Evolutionary conservation across 2,888 invertebrate genomes (phyloP).

Genomic region (Lithophane leautieri): DNA sequence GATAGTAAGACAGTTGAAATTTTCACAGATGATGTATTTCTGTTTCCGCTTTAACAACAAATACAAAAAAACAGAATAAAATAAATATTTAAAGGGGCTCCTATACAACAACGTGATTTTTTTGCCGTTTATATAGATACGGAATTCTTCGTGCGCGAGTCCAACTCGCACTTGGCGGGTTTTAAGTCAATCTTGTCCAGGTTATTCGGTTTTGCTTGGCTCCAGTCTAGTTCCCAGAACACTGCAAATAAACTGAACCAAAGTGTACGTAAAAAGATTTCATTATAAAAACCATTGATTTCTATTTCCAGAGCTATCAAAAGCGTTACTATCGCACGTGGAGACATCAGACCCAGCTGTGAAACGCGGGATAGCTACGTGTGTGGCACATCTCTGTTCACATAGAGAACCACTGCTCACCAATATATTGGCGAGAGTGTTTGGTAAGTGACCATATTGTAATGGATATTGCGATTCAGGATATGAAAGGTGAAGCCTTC

Average conservation of each 20-base stretch:
- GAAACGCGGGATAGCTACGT: constrained; percentile 95
- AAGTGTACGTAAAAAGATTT: not conserved
- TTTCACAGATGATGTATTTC: too few species aligned
- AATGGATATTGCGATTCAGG: not conserved
- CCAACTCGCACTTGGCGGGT: too few species aligned
- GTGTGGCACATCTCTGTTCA: constrained; percentile 95
- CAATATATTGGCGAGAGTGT: constrained; percentile 73
- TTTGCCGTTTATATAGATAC: too few species aligned
- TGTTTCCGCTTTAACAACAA: too few species aligned
- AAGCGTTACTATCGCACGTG: constrained; percentile 92
- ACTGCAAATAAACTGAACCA: not conserved
- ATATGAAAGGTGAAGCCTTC: not conserved
- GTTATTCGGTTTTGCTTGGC: too few species aligned
- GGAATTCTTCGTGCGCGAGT: too few species aligned
- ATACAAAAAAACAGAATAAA: too few species aligned
- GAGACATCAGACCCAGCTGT: constrained; percentile 92
- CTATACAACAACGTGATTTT: too few species aligned
- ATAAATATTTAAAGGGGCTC: too few species aligned
- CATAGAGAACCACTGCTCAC: constrained; percentile 94
- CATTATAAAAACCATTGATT: not conserved
- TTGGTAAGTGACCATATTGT: constrained; percentile 52
- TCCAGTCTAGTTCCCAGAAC: not conserved
- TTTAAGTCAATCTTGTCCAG: too few species aligned
- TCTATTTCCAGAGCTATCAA: constrained; percentile 90
- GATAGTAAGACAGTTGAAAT: too few species aligned